Evolutionary conservation across 2,888 invertebrate species (phyloP).

Genomic region (Aplocera efformata): DNA sequence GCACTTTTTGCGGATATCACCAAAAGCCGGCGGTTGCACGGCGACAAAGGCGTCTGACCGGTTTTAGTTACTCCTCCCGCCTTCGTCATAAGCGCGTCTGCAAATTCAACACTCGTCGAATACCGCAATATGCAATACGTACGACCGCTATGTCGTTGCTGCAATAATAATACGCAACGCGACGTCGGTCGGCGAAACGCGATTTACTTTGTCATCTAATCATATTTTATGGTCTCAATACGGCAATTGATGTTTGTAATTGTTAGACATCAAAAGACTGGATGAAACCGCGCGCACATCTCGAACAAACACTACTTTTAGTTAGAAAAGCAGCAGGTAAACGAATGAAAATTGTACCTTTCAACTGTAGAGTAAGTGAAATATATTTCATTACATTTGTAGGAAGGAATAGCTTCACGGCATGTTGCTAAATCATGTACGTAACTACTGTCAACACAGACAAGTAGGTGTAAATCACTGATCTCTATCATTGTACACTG

Average conservation of each 20-base stretch:
- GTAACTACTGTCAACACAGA: slow-evolving; percentile 4
- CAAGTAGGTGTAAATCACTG: slow-evolving; percentile 10
- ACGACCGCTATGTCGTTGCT: slow-evolving; percentile 41
- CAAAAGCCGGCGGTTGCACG: slow-evolving; percentile 66
- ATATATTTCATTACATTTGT: no score
- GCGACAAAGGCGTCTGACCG: slow-evolving; percentile 74
- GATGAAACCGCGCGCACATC: slow-evolving; percentile 18
- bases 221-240: slow-evolving; percentile 34
- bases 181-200: slow-evolving; percentile 32
- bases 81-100: slow-evolving; percentile 70
- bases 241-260: slow-evolving; percentile 38
- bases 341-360: no score
- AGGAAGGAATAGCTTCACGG: no score
- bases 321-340: slow-evolving; percentile 1
- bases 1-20: slow-evolving; percentile 77
- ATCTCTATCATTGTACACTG: no score
- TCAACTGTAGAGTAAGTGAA: no score
- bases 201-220: slow-evolving; percentile 29
- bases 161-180: slow-evolving; percentile 40
- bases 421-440: slow-evolving; percentile 7
- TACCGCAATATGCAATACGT: slow-evolving; percentile 59
- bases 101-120: slow-evolving; percentile 75
- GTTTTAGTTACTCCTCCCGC: slow-evolving; percentile 66
- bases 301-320: background rate
- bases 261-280: slow-evolving; percentile 29